Evolutionary conservation across 2,113 vertebrate genomes (phyloP), one percentile per base, ranked within the genome.

Genomic region (Rissa tridactyla): DNA sequence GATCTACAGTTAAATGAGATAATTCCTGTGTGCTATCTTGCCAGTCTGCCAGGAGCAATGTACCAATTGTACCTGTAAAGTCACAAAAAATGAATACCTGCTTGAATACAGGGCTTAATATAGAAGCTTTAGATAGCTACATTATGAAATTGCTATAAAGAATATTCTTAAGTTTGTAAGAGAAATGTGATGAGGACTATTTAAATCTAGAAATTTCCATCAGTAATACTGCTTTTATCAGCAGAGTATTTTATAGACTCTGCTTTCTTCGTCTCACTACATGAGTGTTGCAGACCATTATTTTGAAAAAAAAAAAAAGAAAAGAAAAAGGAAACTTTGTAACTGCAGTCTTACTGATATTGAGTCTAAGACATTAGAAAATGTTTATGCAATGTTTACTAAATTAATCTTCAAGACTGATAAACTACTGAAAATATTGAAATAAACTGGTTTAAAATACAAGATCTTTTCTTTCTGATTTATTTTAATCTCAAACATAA

Each of bases 1-100:
- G 92, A 97, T 96, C 85, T 93, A 89, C 61, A 93, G 95, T 92
- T 98, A 95, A 98, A 97, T 94, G 81, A 97, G 95, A 95, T 88
- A 96, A 96, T 97, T 88, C 88, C 90, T 96, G 40, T 82, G 46
- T 79, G 58, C 82, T 89, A 40, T 65, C 75, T 88, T 97, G 94
- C 86, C 82, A 97, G 92, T 75, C 71, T 91, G 69, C 82, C 73
- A 95, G 87, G 40, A 89, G 60, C 54, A 65, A 83, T 95, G 79
- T 80, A 92, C 60, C 80, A 89, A 51, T 90, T 88, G 68, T 92
- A 73, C 66, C 90, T 93, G 44, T 27, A 84, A 86, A 93, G 58
- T 83, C 81, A 81, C 52, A 73, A 86, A 92, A 93, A 94, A 96
- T 77, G 64, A 96, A 64, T 69, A 89, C 42, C 55, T 96, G 70